phyloP scores from a whole-genome alignment of 1,140 invertebrate species.

The Megalonaias nervosa region DNA sequence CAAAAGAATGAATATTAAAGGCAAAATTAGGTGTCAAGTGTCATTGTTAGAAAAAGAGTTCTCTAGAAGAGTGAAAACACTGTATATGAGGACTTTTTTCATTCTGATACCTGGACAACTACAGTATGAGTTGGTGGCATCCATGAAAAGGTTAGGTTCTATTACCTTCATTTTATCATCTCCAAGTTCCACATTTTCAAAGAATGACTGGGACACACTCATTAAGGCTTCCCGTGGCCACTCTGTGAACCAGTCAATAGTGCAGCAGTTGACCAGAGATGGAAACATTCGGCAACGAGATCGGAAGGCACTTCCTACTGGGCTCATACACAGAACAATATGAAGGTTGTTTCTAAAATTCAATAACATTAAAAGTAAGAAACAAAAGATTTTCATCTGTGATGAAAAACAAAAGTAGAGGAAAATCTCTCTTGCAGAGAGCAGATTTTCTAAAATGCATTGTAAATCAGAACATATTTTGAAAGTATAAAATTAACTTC shows the following conservation, averaged over 20 bases:
- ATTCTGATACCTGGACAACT: too few relatives aligned
- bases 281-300: constrained; percentile 74
- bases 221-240: constrained; percentile 71
- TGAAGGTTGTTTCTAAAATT: constrained; percentile 71
- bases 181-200: constrained; percentile 68
- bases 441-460: too few relatives aligned
- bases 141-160: background rate
- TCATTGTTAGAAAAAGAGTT: too few relatives aligned
- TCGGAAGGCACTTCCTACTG: constrained; percentile 84
- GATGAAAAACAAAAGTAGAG: too few relatives aligned
- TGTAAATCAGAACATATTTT: too few relatives aligned
- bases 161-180: constrained; percentile 65
- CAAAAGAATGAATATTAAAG: too few relatives aligned
- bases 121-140: too few relatives aligned
- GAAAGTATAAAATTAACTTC: background rate
- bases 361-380: constrained; percentile 1
- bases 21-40: too few relatives aligned
- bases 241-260: constrained; percentile 77
- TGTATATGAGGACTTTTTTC: too few relatives aligned
- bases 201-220: constrained; percentile 75
- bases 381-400: too few relatives aligned
- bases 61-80: too few relatives aligned
- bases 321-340: constrained; percentile 72
- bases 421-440: too few relatives aligned
- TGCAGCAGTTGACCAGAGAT: constrained; percentile 73